Conservation (phyloP, 2,113 vertebrate species). For the Psettodes erumei region DNA sequence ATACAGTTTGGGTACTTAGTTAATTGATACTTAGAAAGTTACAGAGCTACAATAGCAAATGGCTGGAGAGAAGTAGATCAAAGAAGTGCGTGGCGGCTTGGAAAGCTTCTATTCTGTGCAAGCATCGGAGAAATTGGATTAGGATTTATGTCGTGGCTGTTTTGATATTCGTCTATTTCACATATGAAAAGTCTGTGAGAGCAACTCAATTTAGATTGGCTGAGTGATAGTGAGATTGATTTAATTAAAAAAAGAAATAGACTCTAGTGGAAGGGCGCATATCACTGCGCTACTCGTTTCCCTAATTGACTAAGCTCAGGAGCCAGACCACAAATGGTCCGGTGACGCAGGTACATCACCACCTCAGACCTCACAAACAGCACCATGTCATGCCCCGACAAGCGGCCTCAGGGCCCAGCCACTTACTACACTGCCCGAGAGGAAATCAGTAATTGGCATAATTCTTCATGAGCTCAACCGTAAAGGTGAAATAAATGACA, state of each 20-base stretch:
- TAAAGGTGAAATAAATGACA: slow-evolving; percentile 93
- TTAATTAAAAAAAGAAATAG: slow-evolving; percentile 68
- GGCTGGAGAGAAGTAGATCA: slow-evolving; percentile 59
- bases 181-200: slow-evolving; percentile 64
- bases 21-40: slow-evolving; percentile 54
- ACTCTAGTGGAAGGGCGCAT: slow-evolving; percentile 52
- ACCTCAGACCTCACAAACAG: slow-evolving; percentile 63
- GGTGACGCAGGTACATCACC: slow-evolving; percentile 59
- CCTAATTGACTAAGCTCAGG: slow-evolving; percentile 64
- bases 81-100: slow-evolving; percentile 41
- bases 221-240: slow-evolving; percentile 69
- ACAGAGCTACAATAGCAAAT: slow-evolving; percentile 35
- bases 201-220: slow-evolving; percentile 66
- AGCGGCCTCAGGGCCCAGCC: slow-evolving; percentile 68
- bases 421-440: slow-evolving; percentile 85
- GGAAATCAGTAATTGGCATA: slow-evolving; percentile 93
- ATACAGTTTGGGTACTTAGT: slow-evolving; percentile 48
- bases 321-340: slow-evolving; percentile 49
- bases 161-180: slow-evolving; percentile 67
- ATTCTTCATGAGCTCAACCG: slow-evolving; percentile 93
- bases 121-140: slow-evolving; percentile 68
- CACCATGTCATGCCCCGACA: slow-evolving; percentile 67
- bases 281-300: slow-evolving; percentile 54
- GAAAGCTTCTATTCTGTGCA: slow-evolving; percentile 51
- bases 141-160: slow-evolving; percentile 69